Conservation (phyloP, 2,113 vertebrate genomes). For the Pelvicachromis taeniatus region DNA sequence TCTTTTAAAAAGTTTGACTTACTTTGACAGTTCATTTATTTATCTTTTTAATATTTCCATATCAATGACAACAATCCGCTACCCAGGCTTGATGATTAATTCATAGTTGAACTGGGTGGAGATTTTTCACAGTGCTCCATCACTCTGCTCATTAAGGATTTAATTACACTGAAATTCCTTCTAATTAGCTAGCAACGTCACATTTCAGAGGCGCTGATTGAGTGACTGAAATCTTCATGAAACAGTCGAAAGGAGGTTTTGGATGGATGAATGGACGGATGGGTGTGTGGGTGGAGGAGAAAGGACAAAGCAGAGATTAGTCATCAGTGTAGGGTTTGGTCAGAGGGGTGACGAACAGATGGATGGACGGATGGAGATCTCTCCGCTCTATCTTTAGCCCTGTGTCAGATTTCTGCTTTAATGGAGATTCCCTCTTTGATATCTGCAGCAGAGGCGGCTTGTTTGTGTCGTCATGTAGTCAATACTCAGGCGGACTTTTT, state of each 20-base stretch:
- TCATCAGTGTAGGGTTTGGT: conserved; percentile 27
- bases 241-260: neutral
- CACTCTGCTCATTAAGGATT: neutral
- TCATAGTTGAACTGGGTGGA: neutral
- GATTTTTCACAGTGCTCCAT: neutral
- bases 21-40: neutral
- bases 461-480: neutral
- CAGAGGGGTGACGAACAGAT: neutral
- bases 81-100: neutral
- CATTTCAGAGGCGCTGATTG: neutral
- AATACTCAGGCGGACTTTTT: neutral
- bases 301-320: conserved; percentile 14
- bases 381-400: conserved; percentile 1
- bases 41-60: neutral
- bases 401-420: neutral
- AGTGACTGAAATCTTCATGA: neutral
- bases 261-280: neutral
- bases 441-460: neutral
- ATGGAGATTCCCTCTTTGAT: conserved; percentile 5
- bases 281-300: conserved; percentile 6
- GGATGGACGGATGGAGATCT: neutral
- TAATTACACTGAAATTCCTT: neutral
- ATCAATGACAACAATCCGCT: neutral
- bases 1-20: neutral
- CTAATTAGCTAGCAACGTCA: neutral